Base-by-base conservation (phyloP, 1,140 invertebrate species). In the Drosophila bocki region DNA sequence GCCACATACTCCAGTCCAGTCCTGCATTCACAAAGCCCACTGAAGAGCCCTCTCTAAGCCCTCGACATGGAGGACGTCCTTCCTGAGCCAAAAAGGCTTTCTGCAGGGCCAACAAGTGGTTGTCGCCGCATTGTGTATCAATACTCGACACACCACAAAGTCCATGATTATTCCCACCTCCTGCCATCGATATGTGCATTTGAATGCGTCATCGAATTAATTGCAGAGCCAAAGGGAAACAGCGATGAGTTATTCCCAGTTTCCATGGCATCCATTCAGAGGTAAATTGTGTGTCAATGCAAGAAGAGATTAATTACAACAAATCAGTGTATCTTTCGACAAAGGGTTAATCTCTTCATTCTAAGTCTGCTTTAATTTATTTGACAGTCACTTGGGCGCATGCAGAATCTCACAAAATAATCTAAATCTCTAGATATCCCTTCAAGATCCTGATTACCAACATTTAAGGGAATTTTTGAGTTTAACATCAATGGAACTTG, bases 21-120 rank as follows among this genome's bases (percentile, higher is more conserved):
- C 35, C 17, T 33, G 41, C 63, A 75, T 53, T 69, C 68, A 75
- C 82, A 88, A 83, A 80, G 84, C 80, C 71, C 70, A 45, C 63
- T 77, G 41, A 53, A 84, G 84, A 45, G 80, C 77, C 72, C 80
- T 78, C 72, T 48, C 72, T 56, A 77, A 80, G 65, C 80, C 62
- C 69, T 86, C 59, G 61, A 58, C 54, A 37, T 59, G 68, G 35
- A 82, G 75, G 32, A 33, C 58, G 79, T 71, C 79, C 77, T 68
- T 56, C 5, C 53, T 39, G 53, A 48, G 42, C 39, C 56, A 13
- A 42, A 68, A 76, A 68, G 74, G 74, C 62, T 77, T 68, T 68
- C 26, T 53, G 53, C 63, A 32, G 63, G 48, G 22, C 64, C 75
- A 78, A 78, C 75, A 78, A 78, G 75, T 78, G 75, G 75, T 76